These are phyloP conservation scores for Erythrolamprus reginae DNA, from an alignment of 2,113 vertebrate species.

Conservation along the genomic window DNA sequence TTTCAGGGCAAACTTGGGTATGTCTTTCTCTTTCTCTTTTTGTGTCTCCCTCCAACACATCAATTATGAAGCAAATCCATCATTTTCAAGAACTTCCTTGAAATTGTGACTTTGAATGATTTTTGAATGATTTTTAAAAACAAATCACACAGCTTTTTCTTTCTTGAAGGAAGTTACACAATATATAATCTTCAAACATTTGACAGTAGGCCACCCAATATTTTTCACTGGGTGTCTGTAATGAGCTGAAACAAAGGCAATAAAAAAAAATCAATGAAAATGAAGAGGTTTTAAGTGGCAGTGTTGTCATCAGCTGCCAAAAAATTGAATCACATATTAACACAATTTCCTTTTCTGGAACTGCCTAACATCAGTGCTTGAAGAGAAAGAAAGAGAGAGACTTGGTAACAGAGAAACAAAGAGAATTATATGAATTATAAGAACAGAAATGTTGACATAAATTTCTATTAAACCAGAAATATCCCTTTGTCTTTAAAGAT, in stretches of 20 bases:
- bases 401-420: background rate
- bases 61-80: background rate
- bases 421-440: background rate
- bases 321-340: background rate
- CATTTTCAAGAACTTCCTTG: background rate
- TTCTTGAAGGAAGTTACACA: background rate
- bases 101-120: background rate
- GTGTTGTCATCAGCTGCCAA: constrained; percentile 11
- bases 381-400: background rate
- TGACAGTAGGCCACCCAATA: background rate
- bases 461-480: constrained; percentile 7
- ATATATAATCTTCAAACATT: background rate
- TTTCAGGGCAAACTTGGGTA: background rate
- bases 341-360: constrained; percentile 7
- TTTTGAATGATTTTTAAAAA: constrained; percentile 14
- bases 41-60: background rate
- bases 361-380: background rate
- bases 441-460: background rate
- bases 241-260: constrained; percentile 1
- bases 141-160: background rate
- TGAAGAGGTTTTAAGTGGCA: background rate
- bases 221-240: background rate
- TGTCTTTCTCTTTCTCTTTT: background rate
- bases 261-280: background rate
- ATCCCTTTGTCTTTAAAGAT: background rate